Percentiles rank a stretch among this genome's conserved stretches.
phyloP scores from a whole-genome alignment of 2,888 invertebrate genomes.

The Eremobia ochroleuca region DNA sequence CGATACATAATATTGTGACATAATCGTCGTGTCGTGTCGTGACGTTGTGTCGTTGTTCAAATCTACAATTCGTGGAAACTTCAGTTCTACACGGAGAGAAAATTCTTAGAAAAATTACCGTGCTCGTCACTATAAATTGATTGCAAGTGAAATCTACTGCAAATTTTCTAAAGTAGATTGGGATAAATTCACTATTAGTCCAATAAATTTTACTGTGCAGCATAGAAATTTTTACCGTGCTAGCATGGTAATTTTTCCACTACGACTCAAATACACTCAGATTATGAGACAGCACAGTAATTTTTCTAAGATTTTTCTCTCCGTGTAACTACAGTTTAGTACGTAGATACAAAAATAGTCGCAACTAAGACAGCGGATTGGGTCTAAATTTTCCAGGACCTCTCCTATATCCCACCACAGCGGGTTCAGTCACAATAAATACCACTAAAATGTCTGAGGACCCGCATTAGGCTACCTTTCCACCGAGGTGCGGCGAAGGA shows the following conservation, averaged over 20 bases:
- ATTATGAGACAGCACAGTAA: too few species aligned
- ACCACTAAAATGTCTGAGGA: not conserved
- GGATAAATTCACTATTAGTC: too few species aligned
- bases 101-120: too few species aligned
- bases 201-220: too few species aligned
- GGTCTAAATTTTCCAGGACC: conserved; percentile 11
- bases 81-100: too few species aligned
- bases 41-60: not conserved
- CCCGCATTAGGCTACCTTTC: not conserved
- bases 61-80: not conserved
- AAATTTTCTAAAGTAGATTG: too few species aligned
- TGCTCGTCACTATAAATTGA: too few species aligned
- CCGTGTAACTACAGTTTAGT: not conserved
- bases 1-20: not conserved
- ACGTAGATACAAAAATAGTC: not conserved
- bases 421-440: conserved; percentile 3
- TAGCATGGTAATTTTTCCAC: too few species aligned
- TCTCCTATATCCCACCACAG: not conserved
- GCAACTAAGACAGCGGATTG: not conserved
- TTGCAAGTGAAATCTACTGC: too few species aligned
- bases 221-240: too few species aligned
- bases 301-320: too few species aligned
- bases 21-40: not conserved
- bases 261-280: too few species aligned
- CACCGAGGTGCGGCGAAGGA: not conserved